These are phyloP conservation scores for Petrocephalus schoutedeni DNA, from an alignment of 2,797 vertebrate species.

Conservation along the genomic window DNA sequence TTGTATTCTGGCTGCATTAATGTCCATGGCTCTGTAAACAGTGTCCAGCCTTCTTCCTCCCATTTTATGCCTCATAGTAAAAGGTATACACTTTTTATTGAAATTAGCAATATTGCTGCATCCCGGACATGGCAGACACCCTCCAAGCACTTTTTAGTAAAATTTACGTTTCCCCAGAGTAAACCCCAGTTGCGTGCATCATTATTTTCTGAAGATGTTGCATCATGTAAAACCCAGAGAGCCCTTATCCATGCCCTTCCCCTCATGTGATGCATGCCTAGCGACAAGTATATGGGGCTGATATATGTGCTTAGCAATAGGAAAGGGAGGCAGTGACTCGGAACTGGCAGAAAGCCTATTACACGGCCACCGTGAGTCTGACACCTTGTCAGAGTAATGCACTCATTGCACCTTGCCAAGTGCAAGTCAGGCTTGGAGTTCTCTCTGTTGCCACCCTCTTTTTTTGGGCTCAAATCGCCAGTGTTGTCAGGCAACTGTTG, in stretches of 20 bases:
- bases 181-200: not conserved
- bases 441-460: conserved; percentile 10
- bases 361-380: not conserved
- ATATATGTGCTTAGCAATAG: conserved; percentile 15
- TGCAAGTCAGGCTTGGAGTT: not conserved
- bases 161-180: not conserved
- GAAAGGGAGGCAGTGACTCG: not conserved
- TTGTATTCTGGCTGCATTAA: not conserved
- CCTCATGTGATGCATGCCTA: not conserved
- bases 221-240: not conserved
- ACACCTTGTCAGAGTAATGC: conserved; percentile 15
- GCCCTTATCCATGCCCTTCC: not conserved
- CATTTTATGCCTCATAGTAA: not conserved
- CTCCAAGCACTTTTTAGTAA: not conserved
- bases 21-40: not conserved
- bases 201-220: not conserved
- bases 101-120: not conserved
- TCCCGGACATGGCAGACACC: not conserved
- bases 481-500: conserved; percentile 15
- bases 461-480: not conserved
- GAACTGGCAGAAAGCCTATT: conserved; percentile 5
- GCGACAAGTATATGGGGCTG: conserved; percentile 3
- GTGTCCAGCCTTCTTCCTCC: not conserved
- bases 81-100: not conserved
- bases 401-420: conserved; percentile 9